Evolutionary conservation across 2,888 invertebrate species (phyloP), one percentile per base, ranked within the genome.

Genomic region (Caradrina kadenii): DNA sequence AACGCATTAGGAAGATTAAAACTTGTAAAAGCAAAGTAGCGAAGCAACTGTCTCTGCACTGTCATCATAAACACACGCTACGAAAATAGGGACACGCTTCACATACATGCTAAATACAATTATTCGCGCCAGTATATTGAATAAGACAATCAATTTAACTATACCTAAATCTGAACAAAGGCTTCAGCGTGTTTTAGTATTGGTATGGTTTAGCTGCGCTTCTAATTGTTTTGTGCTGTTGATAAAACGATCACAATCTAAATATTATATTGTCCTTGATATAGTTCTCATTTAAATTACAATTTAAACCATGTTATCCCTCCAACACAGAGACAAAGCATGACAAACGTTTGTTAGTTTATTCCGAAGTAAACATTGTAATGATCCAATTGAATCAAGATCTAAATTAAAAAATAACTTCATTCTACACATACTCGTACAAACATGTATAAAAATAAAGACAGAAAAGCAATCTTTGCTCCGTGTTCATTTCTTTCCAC

Each of bases 1-100:
- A 83, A 91, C 88, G 91, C 95, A 95, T 95, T 95, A 95, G 94
- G 90, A 89, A 94, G 94, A 95, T 95, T 95, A 93, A 94, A 95
- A 94, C 88, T 92, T 91, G 91, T 90, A 92, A 93, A 93, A 91
- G 93, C 92, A 91, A 91, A 92, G 91, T 91, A 92, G 87, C 89
- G 88, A 80, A 87, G 81, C 82, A 86, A 88, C 82, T 84, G 90
- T 87, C 85, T 87, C 84, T 78, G 77, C 77, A 74, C 81, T 85
- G 84, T 81, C 81, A 84, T 83, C 82, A 79, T 73, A 69, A 74
- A 71, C 80, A 81, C 75, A 66, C 54, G 71, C 61, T 82, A 80
- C 81, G 81, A 80, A 83, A 84, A 83, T 79, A 82, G 61, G 73
- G 59, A 79, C 79, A 73, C 63, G 73, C 21, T 50, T 50, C 31